phyloP scores from a whole-genome alignment of 2,113 vertebrate genomes.

The Bufo gargarizans region DNA sequence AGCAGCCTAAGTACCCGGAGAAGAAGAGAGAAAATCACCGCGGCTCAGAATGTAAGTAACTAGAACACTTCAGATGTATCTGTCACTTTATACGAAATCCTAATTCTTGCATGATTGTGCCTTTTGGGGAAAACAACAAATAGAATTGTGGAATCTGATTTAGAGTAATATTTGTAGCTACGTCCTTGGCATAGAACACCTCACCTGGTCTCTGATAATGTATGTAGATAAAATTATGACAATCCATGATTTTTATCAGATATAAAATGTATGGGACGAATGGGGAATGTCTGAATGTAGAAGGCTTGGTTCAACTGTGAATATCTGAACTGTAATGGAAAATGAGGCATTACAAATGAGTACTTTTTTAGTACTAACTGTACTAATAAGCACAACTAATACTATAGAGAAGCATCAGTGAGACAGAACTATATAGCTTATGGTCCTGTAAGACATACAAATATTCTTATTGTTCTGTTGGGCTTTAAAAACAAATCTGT shows the following conservation, averaged over 20 bases:
- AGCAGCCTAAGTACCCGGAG: background rate
- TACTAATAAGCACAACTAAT: background rate
- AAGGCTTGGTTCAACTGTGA: no score
- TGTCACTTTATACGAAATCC: background rate
- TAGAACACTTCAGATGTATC: background rate
- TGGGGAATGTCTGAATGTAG: no score
- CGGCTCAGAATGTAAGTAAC: slow-evolving; percentile 39
- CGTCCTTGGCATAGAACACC: background rate
- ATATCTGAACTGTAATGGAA: no score
- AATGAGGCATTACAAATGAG: no score
- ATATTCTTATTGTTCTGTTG: no score
- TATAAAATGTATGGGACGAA: background rate
- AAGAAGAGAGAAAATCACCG: background rate
- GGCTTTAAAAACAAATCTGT: no score
- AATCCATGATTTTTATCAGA: background rate
- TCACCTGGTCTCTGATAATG: background rate
- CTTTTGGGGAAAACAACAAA: no score
- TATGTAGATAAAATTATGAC: background rate
- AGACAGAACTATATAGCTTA: no score
- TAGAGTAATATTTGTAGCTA: background rate
- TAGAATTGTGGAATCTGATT: background rate
- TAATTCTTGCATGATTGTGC: background rate
- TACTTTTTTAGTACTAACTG: background rate
- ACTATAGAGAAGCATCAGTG: no score
- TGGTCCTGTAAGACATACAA: no score